Evolutionary conservation across 2,888 invertebrate genomes (phyloP), one percentile per base, ranked within the genome.

Genomic region (Xestia rhomboidea): DNA sequence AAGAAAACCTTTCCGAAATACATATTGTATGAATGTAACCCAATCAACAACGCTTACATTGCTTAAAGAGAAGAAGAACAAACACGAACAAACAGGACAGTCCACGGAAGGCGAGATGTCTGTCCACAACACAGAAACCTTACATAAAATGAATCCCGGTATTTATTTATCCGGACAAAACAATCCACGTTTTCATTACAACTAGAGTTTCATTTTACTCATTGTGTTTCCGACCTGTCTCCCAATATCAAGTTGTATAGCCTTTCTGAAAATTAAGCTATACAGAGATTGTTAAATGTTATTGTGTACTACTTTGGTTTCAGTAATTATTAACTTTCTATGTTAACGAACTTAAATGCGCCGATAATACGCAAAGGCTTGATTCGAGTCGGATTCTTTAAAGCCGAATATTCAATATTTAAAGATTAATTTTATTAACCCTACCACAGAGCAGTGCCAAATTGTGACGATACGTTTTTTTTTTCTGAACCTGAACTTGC

Each of bases 151-250:
- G 74, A 74, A 83, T 88, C 66, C 60, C 57, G 54, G 75, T 81
- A 81, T 87, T 85, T 85, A 77, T 81, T 75, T 87, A 76, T 76
- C 70, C 60, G 41, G 30, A 49, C 82, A 77, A 63, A 73, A 82
- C 73, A 68, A 76, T 60, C 69, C 63, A 68, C 63, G 76, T 80
- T 88, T 84, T 74, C 57, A 77, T 68, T 80, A 73, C 73, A 87
- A 69, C 74, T 86, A 46, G 76, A 83, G 80, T 76, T 83, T 88
- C 27, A 79, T 73, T 83, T 71, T 72, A 64, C 72, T 80, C 73
- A 67, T 69, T 77, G 64, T 82, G 57, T 86, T 86, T 78, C 6
- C 57, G 71, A 66, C 63, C 34, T 54, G 51, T 24, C 41, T 86
- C 62, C 15, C 10, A 41, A 41, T 64, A 64, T 64, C n/a, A 64